These are phyloP conservation scores for Gila robusta DNA, from an alignment of 2,797 vertebrate genomes.

Conservation along the genomic window DNA sequence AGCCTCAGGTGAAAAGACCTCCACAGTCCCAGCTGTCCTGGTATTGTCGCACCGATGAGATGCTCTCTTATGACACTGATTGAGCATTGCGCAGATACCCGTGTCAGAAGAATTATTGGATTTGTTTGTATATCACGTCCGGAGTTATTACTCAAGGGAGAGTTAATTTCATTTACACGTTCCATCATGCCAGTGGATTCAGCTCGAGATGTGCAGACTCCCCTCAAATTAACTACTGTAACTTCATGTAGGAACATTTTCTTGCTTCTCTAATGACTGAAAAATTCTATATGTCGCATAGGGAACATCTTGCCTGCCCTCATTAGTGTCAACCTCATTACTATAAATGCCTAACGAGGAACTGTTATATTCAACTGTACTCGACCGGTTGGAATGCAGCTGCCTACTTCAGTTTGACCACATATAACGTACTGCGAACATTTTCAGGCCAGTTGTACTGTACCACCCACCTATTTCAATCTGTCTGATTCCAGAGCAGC, in stretches of 20 bases:
- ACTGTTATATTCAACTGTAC: conserved; percentile 31
- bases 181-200: conserved; percentile 22
- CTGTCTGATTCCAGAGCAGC: conserved; percentile 32
- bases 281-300: conserved; percentile 33
- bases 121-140: background rate
- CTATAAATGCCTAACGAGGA: conserved; percentile 45
- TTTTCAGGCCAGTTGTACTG: conserved; percentile 15
- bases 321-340: conserved; percentile 48
- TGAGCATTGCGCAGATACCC: conserved; percentile 14
- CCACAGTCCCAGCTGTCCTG: conserved; percentile 17
- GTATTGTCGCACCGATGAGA: background rate
- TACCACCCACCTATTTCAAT: conserved; percentile 12
- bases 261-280: conserved; percentile 43
- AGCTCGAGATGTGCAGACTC: conserved; percentile 35
- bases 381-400: background rate
- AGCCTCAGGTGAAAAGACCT: conserved; percentile 42
- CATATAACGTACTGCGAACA: conserved; percentile 16
- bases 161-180: background rate
- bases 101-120: conserved; percentile 20
- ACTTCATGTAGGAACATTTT: conserved; percentile 33
- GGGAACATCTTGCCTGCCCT: conserved; percentile 34
- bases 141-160: conserved; percentile 15
- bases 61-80: conserved; percentile 11
- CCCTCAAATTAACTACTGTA: conserved; percentile 24
- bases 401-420: conserved; percentile 19